Percentiles rank a stretch among this genome's conserved stretches.
These are phyloP conservation scores for Tipula confusa DNA, from an alignment of 2,888 invertebrate genomes.

Conservation along the genomic window DNA sequence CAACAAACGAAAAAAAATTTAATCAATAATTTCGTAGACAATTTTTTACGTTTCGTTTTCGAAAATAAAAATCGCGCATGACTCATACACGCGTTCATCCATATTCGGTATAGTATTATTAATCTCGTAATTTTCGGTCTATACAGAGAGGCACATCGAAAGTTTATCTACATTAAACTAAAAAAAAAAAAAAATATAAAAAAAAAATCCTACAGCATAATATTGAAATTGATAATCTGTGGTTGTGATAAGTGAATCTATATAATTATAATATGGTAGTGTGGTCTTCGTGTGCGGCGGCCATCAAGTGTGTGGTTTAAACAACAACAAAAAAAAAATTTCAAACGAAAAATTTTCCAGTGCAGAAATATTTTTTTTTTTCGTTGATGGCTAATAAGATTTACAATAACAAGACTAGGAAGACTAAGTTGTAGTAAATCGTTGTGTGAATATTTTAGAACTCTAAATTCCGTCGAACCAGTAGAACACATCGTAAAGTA, in stretches of 20 bases:
- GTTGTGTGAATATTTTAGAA: background rate
- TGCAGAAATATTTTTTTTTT: background rate
- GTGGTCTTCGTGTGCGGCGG: no score
- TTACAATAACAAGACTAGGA: background rate
- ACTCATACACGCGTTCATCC: background rate
- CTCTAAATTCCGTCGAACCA: background rate
- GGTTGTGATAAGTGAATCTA: background rate
- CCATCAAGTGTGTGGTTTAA: background rate
- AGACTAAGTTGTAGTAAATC: background rate
- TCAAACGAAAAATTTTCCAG: background rate
- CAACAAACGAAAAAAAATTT: background rate
- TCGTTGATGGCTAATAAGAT: background rate
- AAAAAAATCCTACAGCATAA: background rate
- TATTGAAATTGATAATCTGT: background rate
- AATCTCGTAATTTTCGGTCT: conserved; percentile 12
- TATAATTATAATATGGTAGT: background rate
- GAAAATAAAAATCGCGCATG: background rate
- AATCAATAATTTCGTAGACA: background rate
- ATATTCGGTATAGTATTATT: background rate
- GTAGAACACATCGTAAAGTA: background rate
- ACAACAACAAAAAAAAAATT: background rate
- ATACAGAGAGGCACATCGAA: background rate
- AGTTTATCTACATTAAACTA: background rate
- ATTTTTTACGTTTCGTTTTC: background rate
- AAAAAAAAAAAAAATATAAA: background rate